These are phyloP conservation scores for Chromobotia macracanthus DNA, from an alignment of 2,797 vertebrate species.

Conservation along the genomic window DNA sequence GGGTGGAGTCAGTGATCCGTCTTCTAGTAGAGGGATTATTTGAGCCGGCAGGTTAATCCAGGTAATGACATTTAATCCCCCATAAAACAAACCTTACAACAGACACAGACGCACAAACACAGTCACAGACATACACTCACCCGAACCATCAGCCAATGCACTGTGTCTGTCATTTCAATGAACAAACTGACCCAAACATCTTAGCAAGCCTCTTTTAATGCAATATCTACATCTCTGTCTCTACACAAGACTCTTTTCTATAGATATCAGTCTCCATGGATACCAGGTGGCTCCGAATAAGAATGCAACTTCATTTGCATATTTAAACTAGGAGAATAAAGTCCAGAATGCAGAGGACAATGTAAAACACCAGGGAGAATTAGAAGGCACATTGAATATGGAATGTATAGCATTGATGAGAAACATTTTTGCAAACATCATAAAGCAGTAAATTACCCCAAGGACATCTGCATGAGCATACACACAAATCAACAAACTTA, in stretches of 20 bases:
- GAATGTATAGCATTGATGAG: slow-evolving; percentile 62
- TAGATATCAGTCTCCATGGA: slow-evolving; percentile 56
- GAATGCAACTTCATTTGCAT: slow-evolving; percentile 74
- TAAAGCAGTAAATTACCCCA: slow-evolving; percentile 72
- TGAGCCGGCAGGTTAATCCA: slow-evolving; percentile 74
- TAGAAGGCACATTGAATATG: slow-evolving; percentile 51
- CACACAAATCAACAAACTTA: slow-evolving; percentile 3
- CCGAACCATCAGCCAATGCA: not conserved
- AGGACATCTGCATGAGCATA: slow-evolving; percentile 37
- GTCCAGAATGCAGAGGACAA: slow-evolving; percentile 60
- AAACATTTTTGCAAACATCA: slow-evolving; percentile 74
- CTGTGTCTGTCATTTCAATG: slow-evolving; percentile 30
- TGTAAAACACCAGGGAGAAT: slow-evolving; percentile 33
- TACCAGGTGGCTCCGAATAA: slow-evolving; percentile 77
- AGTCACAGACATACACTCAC: slow-evolving; percentile 45
- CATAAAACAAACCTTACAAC: slow-evolving; percentile 78
- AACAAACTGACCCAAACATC: slow-evolving; percentile 30
- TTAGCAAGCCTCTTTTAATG: not conserved
- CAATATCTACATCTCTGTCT: slow-evolving; percentile 8
- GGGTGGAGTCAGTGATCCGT: slow-evolving; percentile 46
- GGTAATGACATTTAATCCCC: slow-evolving; percentile 77
- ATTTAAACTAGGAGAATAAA: slow-evolving; percentile 75
- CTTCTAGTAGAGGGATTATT: slow-evolving; percentile 64
- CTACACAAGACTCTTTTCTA: slow-evolving; percentile 32
- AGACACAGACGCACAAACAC: slow-evolving; percentile 49